A percentile compares a stretch with the other conserved stretches of the same genome.
phyloP scores from a whole-genome alignment of 1,140 invertebrate genomes.

The Chrysoperla carnea region DNA sequence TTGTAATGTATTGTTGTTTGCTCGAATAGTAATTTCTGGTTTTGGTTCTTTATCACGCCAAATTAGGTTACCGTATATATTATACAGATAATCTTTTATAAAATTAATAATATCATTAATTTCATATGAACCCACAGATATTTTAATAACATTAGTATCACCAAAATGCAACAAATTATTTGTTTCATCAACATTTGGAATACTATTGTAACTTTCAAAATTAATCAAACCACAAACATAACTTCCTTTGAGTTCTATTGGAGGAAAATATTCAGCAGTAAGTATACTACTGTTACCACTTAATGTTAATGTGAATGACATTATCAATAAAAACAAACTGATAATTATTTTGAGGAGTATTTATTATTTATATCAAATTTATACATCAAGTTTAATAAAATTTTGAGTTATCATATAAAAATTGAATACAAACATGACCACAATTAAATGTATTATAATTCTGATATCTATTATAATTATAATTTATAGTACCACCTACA shows the following conservation, averaged over 20 bases:
- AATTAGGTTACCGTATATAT: not conserved
- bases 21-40: slow-evolving; percentile 1
- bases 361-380: slow-evolving; percentile 7
- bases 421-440: too few species aligned
- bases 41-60: too few species aligned
- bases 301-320: slow-evolving; percentile 6
- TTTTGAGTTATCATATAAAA: too few species aligned
- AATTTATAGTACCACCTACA: slow-evolving; percentile 5
- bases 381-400: too few species aligned
- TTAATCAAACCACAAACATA: too few species aligned
- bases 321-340: slow-evolving; percentile 14
- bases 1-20: slow-evolving; percentile 9
- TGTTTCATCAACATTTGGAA: slow-evolving; percentile 5
- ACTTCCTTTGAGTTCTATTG: slow-evolving; percentile 13
- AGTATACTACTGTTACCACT: slow-evolving; percentile 9
- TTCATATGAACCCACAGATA: slow-evolving; percentile 7
- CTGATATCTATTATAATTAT: slow-evolving; percentile 6
- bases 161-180: slow-evolving; percentile 5
- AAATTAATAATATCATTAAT: slow-evolving; percentile 3
- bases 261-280: too few species aligned
- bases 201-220: too few species aligned
- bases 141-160: slow-evolving; percentile 12
- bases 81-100: not conserved
- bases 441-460: too few species aligned
- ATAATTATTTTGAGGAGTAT: slow-evolving; percentile 5